Base-by-base conservation (phyloP, 1,140 invertebrate genomes). In the Danaus plexippus region DNA sequence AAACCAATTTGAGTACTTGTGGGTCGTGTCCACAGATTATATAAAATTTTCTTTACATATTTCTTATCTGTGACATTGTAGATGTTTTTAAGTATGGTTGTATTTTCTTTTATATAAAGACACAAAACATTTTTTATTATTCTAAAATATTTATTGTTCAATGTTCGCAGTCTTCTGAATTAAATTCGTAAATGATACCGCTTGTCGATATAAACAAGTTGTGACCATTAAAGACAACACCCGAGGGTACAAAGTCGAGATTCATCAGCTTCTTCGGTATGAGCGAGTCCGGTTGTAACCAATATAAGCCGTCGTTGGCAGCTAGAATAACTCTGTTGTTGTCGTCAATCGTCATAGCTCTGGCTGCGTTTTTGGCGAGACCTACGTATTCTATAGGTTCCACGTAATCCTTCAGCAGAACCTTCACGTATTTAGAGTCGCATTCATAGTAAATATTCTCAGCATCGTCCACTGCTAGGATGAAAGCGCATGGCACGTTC, bases 401-500 rank as follows among this genome's bases (percentile, higher is more conserved):
- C 49, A 77, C 69, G 52, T 82, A 87, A 49, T 68, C 80, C 75
- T 77, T 84, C 0, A 85, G 61, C 43, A 85, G 52, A 43, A 87
- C 72, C 52, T 84, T 85, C 8, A 87, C 75, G 47, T 83, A 85
- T 51, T 87, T 85, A 0, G 80, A 77, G 63, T 87, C 80, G 43
- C 84, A 85, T 70, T 87, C 81, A 11, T 80, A 87, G 57, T 64
- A 87, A 44, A 87, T 62, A 71, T 87, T 87, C 2, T 73, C 74
- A 0, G 76, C 59, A 7, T 57, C 55, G 54, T 87, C 84, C 1
- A 84, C 80, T 18, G 76, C 77, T 18, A 87, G 9, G 18, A 85
- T 77, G 40, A 69, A 84, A 8, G 81, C 80, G 54, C 80, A 87
- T 0, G 79, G 80, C 0, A 87, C 61, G 46, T 77, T 57, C 12